These are phyloP conservation scores for Synchiropus splendidus DNA, from an alignment of 2,113 vertebrate species.

Conservation along the genomic window DNA sequence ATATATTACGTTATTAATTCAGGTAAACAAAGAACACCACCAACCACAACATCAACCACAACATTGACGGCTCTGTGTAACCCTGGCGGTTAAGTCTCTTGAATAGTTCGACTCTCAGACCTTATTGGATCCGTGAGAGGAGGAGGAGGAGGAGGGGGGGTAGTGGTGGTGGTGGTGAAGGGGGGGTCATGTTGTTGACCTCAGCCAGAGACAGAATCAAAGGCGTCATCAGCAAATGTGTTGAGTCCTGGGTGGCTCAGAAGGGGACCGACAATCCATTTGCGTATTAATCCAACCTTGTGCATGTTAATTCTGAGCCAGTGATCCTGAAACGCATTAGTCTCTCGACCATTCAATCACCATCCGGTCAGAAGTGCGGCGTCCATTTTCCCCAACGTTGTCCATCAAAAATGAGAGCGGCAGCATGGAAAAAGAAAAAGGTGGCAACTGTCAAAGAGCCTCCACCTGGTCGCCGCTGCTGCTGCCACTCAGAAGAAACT, in stretches of 20 bases:
- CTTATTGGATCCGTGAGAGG: background rate
- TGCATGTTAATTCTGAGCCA: background rate
- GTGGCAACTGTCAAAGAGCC: no score
- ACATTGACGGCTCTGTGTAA: conserved; percentile 37
- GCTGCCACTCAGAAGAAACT: no score
- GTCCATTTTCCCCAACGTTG: no score
- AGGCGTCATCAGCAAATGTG: background rate
- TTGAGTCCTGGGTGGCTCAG: conserved; percentile 1
- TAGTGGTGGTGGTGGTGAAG: no score
- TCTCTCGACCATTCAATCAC: no score
- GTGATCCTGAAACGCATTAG: no score
- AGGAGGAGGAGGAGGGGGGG: no score
- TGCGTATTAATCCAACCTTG: conserved; percentile 5
- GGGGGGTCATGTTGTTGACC: background rate
- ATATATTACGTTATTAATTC: conserved; percentile 50
- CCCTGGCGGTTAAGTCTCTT: conserved; percentile 11
- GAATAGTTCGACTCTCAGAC: background rate
- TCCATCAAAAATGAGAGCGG: no score
- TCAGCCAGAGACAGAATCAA: background rate
- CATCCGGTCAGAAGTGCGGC: no score
- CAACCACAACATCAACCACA: conserved; percentile 47
- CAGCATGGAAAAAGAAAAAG: no score
- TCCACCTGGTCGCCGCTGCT: no score
- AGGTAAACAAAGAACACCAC: conserved; percentile 51
- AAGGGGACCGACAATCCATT: conserved; percentile 3